A percentile compares a stretch with the other conserved stretches of the same genome.
These are phyloP conservation scores for Chrysocyon brachyurus DNA, from an alignment of 2,797 vertebrate species.

Conservation along the genomic window DNA sequence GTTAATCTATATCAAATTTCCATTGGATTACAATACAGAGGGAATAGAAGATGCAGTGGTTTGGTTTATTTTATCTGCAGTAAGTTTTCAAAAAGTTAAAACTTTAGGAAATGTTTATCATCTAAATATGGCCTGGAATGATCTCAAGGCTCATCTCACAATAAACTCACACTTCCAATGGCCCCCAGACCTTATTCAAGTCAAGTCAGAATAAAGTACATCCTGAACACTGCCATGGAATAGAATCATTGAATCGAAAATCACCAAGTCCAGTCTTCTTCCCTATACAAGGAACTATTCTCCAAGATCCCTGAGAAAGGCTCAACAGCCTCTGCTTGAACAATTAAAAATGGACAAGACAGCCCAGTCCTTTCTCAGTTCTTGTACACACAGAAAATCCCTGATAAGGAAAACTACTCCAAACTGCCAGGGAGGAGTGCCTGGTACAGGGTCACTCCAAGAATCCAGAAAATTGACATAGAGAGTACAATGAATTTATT, in stretches of 20 bases:
- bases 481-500: neutral
- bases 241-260: neutral
- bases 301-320: neutral
- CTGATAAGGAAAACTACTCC: neutral
- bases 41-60: neutral
- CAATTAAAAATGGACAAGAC: neutral
- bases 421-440: neutral
- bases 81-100: slow-evolving; percentile 5
- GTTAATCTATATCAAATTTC: slow-evolving; percentile 7
- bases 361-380: neutral
- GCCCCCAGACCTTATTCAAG: neutral
- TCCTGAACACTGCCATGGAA: neutral
- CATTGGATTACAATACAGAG: neutral
- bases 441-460: neutral
- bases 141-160: neutral
- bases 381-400: neutral
- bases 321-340: neutral
- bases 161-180: neutral
- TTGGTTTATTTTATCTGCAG: slow-evolving; percentile 11
- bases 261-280: neutral
- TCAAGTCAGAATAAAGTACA: neutral
- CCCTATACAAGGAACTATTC: neutral
- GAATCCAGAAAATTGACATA: neutral
- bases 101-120: neutral
- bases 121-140: neutral